Base-by-base conservation (phyloP, 2,888 invertebrate genomes). In the Mimas tiliae region DNA sequence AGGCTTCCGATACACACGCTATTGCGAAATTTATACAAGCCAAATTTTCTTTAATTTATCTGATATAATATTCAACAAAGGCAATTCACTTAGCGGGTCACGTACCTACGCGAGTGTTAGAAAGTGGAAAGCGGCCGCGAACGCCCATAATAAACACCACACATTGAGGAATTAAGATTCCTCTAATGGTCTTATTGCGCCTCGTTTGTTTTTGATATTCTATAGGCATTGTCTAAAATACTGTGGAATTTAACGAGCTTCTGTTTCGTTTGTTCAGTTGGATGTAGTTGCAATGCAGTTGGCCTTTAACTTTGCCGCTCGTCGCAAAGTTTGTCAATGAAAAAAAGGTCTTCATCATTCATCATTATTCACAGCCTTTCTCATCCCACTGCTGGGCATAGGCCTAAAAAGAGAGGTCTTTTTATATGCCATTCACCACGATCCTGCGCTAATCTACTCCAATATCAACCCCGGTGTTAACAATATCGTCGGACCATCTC, bases 111-210 rank as follows among this genome's bases (percentile, higher is more conserved):
- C 68, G 72, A 67, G 72, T 75, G 72, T 65, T 84, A 84, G 85
- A 86, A 85, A 85, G 85, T 85, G 65, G 78, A 85, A 86, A 85
- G 84, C 80, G 75, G 77, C 70, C 66, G 67, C 70, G 71, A 65
- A 78, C 71, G 76, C 77, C 78, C 77, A 80, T 79, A 81, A 70
- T 76, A 84, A 85, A 81, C 74, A 71, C 67, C 68, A 69, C 72
- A 75, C 72, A 66, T 71, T 76, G 76, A 74, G 73, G 78, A 75
- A 74, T 77, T 71, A 77, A 77, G 69, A 72, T 70, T 72, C 64
- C 50, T 55, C 58, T 72, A 68, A 70, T 69, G 70, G 65, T 53
- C 63, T 68, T 71, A 27, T 72, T 74, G 69, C 72, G 52, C 53
- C 63, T 34, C 21, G 38, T 34, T 63, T 63, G 34, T 16, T 58